Evolutionary conservation across 2,113 vertebrate genomes (phyloP).

Genomic region (Mus spicilegus): DNA sequence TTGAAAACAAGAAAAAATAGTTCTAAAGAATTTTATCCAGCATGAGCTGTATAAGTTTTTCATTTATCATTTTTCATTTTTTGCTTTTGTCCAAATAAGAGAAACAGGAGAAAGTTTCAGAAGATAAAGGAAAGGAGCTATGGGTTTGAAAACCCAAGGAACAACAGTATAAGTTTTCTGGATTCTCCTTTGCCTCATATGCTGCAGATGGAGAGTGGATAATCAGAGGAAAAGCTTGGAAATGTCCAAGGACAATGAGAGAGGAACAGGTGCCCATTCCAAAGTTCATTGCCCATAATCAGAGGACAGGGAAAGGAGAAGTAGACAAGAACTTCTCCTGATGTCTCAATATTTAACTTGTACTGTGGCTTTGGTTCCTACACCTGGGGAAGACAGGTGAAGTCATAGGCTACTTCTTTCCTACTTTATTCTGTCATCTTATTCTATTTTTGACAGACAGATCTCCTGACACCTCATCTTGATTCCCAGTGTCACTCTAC

Average conservation of each 20-base stretch:
- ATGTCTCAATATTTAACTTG: not conserved
- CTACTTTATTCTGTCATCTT: no score
- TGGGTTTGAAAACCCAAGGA: not conserved
- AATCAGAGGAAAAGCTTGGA: not conserved
- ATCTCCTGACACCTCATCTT: not conserved
- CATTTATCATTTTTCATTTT: not conserved
- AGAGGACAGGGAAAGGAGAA: not conserved
- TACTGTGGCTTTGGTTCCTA: not conserved
- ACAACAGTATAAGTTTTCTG: not conserved
- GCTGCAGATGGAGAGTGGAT: not conserved
- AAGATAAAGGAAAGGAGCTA: not conserved
- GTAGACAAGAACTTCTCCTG: not conserved
- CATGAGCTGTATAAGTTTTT: not conserved
- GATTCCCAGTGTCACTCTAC: not conserved
- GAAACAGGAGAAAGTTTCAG: not conserved
- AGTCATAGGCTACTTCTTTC: not conserved
- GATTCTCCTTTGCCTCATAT: not conserved
- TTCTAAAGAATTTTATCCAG: not conserved
- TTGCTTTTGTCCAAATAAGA: not conserved
- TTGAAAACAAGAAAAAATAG: not conserved
- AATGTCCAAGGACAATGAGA: not conserved
- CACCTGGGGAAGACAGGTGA: not conserved
- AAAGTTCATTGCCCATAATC: not conserved
- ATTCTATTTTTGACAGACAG: no score
- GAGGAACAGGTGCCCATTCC: not conserved